Conservation (phyloP, 2,888 invertebrate genomes). For the Hylaea fasciaria region DNA sequence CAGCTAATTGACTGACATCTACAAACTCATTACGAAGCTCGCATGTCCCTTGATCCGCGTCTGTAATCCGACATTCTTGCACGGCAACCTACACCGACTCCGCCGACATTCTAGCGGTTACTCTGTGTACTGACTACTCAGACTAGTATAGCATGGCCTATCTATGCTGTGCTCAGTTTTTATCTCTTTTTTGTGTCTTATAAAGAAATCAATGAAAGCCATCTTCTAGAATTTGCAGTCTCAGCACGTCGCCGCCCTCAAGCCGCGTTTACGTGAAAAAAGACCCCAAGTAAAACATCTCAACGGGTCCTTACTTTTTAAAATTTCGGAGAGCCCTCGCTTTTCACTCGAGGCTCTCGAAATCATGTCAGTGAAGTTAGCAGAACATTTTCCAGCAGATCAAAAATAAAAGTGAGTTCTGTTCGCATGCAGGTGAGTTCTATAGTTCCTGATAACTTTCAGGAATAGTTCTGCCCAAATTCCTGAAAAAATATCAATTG, state of each 20-base stretch:
- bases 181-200: too few species aligned
- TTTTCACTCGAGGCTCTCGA: slow-evolving; percentile 19
- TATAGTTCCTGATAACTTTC: too few species aligned
- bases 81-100: slow-evolving; percentile 1
- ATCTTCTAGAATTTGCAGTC: slow-evolving; percentile 4
- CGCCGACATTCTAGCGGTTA: slow-evolving; percentile 23
- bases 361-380: too few species aligned
- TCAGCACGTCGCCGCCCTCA: slow-evolving; percentile 27
- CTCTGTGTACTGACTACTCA: too few species aligned
- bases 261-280: slow-evolving; percentile 29
- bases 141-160: too few species aligned
- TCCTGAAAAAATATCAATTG: too few species aligned
- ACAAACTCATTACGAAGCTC: neutral
- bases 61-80: slow-evolving; percentile 6
- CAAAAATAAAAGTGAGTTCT: too few species aligned
- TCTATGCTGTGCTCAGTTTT: too few species aligned
- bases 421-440: too few species aligned
- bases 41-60: slow-evolving; percentile 6
- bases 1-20: neutral
- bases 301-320: slow-evolving; percentile 5
- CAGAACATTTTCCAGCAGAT: too few species aligned
- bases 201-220: too few species aligned
- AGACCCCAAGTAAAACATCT: slow-evolving; percentile 17
- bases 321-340: slow-evolving; percentile 7
- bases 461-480: too few species aligned